A percentile compares a stretch with the other conserved stretches of the same genome.
phyloP scores from a whole-genome alignment of 2,888 invertebrate genomes.

The Philhelius pedissequus region DNA sequence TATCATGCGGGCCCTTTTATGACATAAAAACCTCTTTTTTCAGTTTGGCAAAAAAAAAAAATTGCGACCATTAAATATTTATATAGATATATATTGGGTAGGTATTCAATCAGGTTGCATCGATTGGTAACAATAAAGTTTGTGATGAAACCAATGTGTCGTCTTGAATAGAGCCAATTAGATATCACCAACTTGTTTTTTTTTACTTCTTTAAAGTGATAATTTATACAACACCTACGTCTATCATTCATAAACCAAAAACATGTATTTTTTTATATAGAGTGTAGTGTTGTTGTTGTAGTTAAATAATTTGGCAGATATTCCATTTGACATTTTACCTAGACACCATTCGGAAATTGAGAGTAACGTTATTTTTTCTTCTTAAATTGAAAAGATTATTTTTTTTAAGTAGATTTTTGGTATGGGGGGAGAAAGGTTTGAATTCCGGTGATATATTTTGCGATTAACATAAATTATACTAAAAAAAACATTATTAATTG shows the following conservation, averaged over 20 bases:
- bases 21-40: neutral
- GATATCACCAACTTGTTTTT: neutral
- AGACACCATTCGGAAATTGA: conserved; percentile 7
- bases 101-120: neutral
- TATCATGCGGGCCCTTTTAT: conserved; percentile 11
- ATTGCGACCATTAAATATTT: conserved; percentile 1
- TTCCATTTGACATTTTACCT: conserved; percentile 40
- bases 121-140: neutral
- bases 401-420: neutral
- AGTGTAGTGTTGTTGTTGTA: neutral
- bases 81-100: too few species aligned
- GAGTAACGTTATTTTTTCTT: neutral
- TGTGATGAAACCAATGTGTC: conserved; percentile 1
- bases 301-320: neutral
- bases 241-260: neutral
- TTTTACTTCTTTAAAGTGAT: neutral
- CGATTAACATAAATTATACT: conserved; percentile 10
- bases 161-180: conserved; percentile 9
- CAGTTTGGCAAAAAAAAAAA: neutral
- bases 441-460: conserved; percentile 1
- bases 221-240: conserved; percentile 12
- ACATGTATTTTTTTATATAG: neutral
- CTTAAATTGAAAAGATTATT: neutral
- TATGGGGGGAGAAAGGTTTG: neutral
- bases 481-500: neutral